A percentile compares a stretch with the other conserved stretches of the same genome.
Conservation (phyloP, 2,113 vertebrate genomes). For the Aegypius monachus region DNA sequence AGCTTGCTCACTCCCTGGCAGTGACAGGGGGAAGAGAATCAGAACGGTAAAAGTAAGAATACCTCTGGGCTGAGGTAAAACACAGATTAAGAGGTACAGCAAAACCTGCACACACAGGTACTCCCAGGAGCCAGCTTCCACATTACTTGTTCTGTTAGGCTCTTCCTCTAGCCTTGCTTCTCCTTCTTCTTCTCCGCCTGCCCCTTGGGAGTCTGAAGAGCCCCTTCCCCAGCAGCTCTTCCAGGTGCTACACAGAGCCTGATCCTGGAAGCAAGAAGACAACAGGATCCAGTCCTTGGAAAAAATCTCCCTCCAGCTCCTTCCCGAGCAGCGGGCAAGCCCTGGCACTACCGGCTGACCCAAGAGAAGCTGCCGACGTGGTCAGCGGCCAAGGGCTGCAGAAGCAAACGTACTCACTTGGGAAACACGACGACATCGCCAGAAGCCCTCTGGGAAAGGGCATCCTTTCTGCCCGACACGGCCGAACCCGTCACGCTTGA, state of each 20-base stretch:
- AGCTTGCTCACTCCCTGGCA: not conserved
- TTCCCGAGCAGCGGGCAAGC: not conserved
- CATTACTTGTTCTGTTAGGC: not conserved
- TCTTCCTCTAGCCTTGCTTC: not conserved
- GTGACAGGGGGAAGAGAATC: too few relatives aligned
- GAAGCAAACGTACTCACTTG: conserved; percentile 14
- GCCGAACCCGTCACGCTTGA: conserved; percentile 50
- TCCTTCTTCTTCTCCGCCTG: not conserved
- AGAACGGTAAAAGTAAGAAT: not conserved
- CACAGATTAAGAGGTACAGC: not conserved
- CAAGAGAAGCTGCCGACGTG: not conserved
- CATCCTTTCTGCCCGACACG: conserved; percentile 33
- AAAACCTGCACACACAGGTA: not conserved
- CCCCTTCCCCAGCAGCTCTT: not conserved
- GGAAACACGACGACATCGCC: conserved; percentile 43
- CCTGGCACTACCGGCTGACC: not conserved
- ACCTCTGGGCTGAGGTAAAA: not conserved
- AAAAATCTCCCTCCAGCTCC: not conserved
- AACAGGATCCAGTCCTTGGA: not conserved
- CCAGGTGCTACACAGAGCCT: not conserved
- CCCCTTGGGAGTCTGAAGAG: not conserved
- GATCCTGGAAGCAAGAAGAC: not conserved
- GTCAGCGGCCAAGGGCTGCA: not conserved
- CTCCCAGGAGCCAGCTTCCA: not conserved
- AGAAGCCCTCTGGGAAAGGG: not conserved